phyloP scores from a whole-genome alignment of 1,140 invertebrate genomes.

The Druon quercuslanigerum region DNA sequence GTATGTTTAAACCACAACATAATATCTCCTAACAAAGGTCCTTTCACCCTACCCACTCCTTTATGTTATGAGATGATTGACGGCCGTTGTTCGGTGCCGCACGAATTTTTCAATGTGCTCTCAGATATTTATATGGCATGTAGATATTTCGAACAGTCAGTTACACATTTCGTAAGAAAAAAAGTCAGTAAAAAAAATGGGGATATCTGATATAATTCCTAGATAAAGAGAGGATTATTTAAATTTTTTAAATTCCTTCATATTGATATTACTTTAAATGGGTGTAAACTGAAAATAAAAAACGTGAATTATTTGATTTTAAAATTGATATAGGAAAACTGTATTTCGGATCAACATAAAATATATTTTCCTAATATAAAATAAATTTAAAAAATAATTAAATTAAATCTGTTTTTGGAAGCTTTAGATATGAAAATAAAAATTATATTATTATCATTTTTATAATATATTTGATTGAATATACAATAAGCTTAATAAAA shows the following conservation, averaged over 20 bases:
- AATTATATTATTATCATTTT: too few species aligned
- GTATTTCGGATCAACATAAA: too few species aligned
- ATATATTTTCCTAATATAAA: too few species aligned
- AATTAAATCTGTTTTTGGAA: too few species aligned
- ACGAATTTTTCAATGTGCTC: constrained; percentile 14
- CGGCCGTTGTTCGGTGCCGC: constrained; percentile 16
- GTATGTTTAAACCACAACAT: constrained; percentile 28
- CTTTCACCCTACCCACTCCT: constrained; percentile 29
- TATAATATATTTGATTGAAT: too few species aligned
- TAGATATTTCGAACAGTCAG: constrained; percentile 25
- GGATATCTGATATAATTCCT: not conserved
- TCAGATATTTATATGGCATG: constrained; percentile 23
- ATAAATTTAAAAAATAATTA: too few species aligned
- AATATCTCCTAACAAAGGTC: constrained; percentile 16
- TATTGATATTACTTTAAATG: too few species aligned
- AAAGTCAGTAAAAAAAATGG: not conserved
- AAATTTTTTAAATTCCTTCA: not conserved
- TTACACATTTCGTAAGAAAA: not conserved
- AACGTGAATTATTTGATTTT: too few species aligned
- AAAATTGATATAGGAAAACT: too few species aligned
- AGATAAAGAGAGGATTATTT: not conserved
- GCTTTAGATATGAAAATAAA: too few species aligned
- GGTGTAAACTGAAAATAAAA: too few species aligned
- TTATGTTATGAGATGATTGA: constrained; percentile 24
- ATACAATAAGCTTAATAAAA: too few species aligned